Conservation (phyloP, 2,113 vertebrate species). For the Menura novaehollandiae region DNA sequence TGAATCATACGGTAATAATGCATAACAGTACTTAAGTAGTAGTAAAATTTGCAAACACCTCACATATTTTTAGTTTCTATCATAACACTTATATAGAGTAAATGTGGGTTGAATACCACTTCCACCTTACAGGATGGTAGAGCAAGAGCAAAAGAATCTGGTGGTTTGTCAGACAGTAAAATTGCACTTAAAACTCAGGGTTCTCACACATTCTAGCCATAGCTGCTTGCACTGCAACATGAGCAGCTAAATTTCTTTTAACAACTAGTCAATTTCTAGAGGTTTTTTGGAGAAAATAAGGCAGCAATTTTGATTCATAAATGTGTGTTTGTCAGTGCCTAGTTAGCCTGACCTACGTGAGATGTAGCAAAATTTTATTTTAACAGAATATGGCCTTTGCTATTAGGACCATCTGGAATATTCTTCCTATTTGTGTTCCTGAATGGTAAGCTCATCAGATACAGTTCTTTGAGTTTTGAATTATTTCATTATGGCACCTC, state of each 20-base stretch:
- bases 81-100: not conserved
- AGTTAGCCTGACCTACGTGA: not conserved
- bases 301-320: not conserved
- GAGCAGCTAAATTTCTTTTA: not conserved
- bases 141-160: not conserved
- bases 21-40: not conserved
- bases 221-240: not conserved
- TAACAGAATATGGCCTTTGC: not conserved
- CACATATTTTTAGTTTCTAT: not conserved
- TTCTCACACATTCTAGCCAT: not conserved
- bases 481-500: not conserved
- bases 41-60: not conserved
- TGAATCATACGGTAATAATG: not conserved
- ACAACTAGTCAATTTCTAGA: rapidly evolving
- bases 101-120: not conserved
- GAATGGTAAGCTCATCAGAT: not conserved
- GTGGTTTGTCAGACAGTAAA: not conserved
- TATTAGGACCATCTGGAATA: not conserved
- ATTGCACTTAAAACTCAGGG: not conserved
- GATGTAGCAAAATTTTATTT: not conserved
- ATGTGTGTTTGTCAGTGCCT: not conserved
- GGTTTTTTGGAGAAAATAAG: not conserved
- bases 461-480: not conserved
- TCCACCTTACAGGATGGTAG: not conserved
- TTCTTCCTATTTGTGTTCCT: not conserved